phyloP scores from a whole-genome alignment of 92 coral and sea anemone genomes.

The Blastomussa wellsi region DNA sequence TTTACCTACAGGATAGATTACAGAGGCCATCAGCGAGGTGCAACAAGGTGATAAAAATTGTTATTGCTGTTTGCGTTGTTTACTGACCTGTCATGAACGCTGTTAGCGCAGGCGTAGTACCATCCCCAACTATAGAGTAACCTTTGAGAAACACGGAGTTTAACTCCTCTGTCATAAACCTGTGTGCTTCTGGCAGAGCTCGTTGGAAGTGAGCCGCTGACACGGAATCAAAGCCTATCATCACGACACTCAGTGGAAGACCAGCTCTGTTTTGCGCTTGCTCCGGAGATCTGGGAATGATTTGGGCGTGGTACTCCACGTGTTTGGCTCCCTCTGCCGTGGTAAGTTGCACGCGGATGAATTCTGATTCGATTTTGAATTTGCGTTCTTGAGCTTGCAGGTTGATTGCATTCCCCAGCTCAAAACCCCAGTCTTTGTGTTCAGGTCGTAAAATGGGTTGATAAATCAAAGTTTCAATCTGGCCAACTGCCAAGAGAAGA shows the following conservation, averaged over 20 bases:
- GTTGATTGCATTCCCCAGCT: slow-evolving; percentile 19
- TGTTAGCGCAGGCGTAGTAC: slow-evolving; percentile 92
- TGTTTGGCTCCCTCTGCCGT: slow-evolving; percentile 59
- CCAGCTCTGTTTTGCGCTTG: slow-evolving; percentile 41
- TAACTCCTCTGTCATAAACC: slow-evolving; percentile 70
- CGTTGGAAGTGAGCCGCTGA: slow-evolving; percentile 83
- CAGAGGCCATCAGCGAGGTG: too few species aligned
- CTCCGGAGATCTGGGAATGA: slow-evolving; percentile 54
- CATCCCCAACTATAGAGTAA: slow-evolving; percentile 91
- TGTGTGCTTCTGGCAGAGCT: slow-evolving; percentile 76
- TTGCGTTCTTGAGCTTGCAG: slow-evolving; percentile 11
- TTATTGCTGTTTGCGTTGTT: neutral
- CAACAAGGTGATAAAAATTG: too few species aligned
- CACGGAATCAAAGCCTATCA: slow-evolving; percentile 89
- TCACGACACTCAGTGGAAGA: slow-evolving; percentile 76
- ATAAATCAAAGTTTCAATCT: slow-evolving; percentile 1
- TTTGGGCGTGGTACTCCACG: slow-evolving; percentile 87
- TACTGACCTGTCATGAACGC: slow-evolving; percentile 84
- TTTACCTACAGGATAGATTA: slow-evolving; percentile 73
- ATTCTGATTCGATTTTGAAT: slow-evolving; percentile 69
- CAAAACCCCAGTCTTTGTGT: slow-evolving; percentile 74
- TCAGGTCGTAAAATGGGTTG: slow-evolving; percentile 34
- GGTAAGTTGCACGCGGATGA: slow-evolving; percentile 70
- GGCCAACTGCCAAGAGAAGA: neutral
- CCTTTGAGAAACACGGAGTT: slow-evolving; percentile 77